Evolutionary conservation across 2,888 invertebrate genomes (phyloP).

Genomic region (Sycophila texana): DNA sequence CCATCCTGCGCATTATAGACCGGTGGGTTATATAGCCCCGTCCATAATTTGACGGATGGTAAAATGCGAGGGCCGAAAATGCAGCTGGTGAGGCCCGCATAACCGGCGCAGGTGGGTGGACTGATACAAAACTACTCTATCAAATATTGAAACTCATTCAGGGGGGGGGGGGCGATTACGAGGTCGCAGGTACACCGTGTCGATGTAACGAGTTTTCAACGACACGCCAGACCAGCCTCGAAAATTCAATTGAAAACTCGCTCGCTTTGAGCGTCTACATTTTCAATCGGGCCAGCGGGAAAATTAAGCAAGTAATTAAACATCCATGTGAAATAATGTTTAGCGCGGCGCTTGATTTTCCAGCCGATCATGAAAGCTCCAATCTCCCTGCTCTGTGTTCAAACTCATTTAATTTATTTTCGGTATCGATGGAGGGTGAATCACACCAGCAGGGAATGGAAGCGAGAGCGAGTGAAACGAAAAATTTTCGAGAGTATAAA

Average conservation of each 20-base stretch:
- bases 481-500: no score
- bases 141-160: slow-evolving; percentile 64
- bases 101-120: neutral
- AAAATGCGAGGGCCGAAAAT: slow-evolving; percentile 6
- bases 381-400: no score
- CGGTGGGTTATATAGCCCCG: neutral
- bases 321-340: slow-evolving; percentile 10
- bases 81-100: slow-evolving; percentile 24
- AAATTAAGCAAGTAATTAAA: slow-evolving; percentile 15
- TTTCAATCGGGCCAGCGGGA: neutral
- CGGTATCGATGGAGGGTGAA: no score
- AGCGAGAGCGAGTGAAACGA: no score
- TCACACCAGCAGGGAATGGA: no score
- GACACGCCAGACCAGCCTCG: neutral
- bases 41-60: slow-evolving; percentile 12
- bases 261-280: no score
- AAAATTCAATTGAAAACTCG: slow-evolving; percentile 31
- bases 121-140: slow-evolving; percentile 58
- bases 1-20: neutral
- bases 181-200: neutral
- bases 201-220: slow-evolving; percentile 31
- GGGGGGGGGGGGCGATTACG: slow-evolving; percentile 56
- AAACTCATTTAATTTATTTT: no score
- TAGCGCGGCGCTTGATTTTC: neutral
- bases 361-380: no score